phyloP scores from a whole-genome alignment of 2,797 vertebrate species.

The Hypotaenidia okinawae region DNA sequence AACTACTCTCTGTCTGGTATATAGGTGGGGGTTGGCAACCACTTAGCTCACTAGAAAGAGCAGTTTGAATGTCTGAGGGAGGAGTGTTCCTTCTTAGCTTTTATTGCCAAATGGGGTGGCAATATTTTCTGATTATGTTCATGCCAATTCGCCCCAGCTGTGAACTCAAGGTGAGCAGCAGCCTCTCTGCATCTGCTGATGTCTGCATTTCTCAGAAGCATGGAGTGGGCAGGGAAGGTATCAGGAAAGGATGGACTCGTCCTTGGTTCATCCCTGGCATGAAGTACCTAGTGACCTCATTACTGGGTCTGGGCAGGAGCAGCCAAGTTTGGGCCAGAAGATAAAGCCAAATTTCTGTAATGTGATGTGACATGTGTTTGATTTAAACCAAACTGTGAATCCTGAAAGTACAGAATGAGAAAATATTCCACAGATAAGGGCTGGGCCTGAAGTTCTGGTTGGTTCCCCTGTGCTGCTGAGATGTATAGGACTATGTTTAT shows the following conservation, averaged over 20 bases:
- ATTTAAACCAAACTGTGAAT: neutral
- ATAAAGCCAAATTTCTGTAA: neutral
- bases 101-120: neutral
- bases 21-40: neutral
- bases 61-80: neutral
- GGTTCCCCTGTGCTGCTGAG: neutral
- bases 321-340: neutral
- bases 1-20: neutral
- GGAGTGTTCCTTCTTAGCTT: neutral
- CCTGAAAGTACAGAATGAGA: neutral
- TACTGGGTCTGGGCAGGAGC: neutral
- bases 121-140: neutral
- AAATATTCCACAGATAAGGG: neutral
- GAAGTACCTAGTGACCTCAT: neutral
- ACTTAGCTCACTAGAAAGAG: neutral
- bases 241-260: neutral
- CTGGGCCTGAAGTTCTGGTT: neutral
- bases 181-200: neutral
- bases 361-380: rapidly evolving
- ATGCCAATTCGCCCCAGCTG: neutral
- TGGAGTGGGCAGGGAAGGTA: neutral
- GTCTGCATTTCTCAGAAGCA: neutral
- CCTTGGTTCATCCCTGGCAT: neutral
- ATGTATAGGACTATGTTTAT: neutral
- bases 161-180: neutral